These are phyloP conservation scores for Ophiodon elongatus DNA, from an alignment of 2,113 vertebrate genomes.

Conservation along the genomic window DNA sequence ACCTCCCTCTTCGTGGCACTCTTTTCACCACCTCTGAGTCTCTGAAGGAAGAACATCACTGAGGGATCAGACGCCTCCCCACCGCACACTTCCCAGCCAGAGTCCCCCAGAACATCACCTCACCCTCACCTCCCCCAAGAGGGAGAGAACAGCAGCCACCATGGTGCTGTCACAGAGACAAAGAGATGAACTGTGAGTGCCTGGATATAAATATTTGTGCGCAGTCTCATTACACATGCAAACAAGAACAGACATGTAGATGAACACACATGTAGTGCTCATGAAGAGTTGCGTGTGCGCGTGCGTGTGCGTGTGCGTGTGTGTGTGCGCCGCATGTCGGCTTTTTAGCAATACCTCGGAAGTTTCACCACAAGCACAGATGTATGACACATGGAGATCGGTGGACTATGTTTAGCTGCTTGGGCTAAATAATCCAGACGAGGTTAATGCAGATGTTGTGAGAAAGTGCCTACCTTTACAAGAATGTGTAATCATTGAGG, in stretches of 20 bases:
- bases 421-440: not conserved
- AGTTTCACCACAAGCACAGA: not conserved
- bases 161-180: conserved; percentile 99
- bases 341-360: not conserved
- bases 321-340: no score
- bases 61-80: conserved; percentile 69
- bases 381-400: not conserved
- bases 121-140: conserved; percentile 81
- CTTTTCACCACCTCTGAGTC: conserved; percentile 46
- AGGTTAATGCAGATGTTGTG: conserved; percentile 17
- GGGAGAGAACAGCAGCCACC: conserved; percentile 85
- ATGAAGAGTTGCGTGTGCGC: not conserved
- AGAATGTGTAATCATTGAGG: conserved; percentile 6
- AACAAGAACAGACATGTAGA: conserved; percentile 44
- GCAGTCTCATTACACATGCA: conserved; percentile 46
- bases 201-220: conserved; percentile 29
- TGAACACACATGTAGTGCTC: not conserved
- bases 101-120: conserved; percentile 76
- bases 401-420: conserved; percentile 7
- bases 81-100: conserved; percentile 23
- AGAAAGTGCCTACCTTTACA: conserved; percentile 20
- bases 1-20: conserved; percentile 47
- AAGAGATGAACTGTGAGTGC: conserved; percentile 98
- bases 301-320: no score
- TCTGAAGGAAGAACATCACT: conserved; percentile 65